Conservation (phyloP, 2,797 vertebrate genomes). For the Alcedo quadribrachys region DNA sequence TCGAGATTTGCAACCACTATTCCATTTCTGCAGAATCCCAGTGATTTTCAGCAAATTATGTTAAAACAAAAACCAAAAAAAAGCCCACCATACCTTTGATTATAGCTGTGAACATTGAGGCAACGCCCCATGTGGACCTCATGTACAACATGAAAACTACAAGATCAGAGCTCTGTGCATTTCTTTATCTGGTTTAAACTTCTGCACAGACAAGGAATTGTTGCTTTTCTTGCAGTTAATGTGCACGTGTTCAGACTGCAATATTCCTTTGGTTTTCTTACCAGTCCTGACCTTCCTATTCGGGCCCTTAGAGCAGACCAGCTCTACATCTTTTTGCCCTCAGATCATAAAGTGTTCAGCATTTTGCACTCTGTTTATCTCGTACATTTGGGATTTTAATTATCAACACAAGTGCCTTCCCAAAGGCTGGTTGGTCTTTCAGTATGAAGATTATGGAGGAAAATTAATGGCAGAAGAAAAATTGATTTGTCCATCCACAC, state of each 20-base stretch:
- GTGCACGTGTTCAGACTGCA: not conserved
- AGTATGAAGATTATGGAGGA: not conserved
- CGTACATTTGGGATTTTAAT: constrained; percentile 26
- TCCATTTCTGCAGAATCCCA: not conserved
- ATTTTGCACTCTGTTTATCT: constrained; percentile 6
- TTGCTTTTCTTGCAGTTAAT: not conserved
- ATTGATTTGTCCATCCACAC: not conserved
- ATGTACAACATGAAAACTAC: not conserved
- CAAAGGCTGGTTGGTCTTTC: not conserved
- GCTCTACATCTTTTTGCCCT: not conserved
- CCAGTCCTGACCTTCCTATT: not conserved
- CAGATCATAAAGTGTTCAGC: not conserved
- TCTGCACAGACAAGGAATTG: not conserved
- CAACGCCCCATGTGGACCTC: not conserved
- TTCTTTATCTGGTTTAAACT: not conserved
- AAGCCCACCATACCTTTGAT: not conserved
- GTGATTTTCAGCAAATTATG: not conserved
- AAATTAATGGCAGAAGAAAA: constrained; percentile 4
- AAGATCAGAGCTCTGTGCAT: not conserved
- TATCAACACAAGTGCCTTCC: not conserved
- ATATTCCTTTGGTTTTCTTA: not conserved
- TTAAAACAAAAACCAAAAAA: not conserved
- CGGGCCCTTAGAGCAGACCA: not conserved
- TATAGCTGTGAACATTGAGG: not conserved
- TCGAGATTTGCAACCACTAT: not conserved